Conservation (phyloP, 2,113 vertebrate genomes). For the Ploceus nigricollis region DNA sequence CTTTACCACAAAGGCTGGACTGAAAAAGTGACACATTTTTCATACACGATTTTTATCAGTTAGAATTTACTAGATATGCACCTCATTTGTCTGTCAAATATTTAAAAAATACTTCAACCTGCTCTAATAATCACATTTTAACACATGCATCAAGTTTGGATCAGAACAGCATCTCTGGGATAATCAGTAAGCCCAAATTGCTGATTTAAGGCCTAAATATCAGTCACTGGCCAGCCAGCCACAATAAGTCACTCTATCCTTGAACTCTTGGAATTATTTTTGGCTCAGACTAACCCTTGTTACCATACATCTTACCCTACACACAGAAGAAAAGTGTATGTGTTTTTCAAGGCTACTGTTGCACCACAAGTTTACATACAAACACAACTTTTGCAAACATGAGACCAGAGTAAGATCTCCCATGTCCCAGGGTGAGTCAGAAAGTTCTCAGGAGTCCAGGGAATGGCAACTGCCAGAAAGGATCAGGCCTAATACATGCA, state of each 20-base stretch:
- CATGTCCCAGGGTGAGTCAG: slow-evolving; percentile 9
- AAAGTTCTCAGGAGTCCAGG: slow-evolving; percentile 33
- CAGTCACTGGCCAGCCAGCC: slow-evolving; percentile 60
- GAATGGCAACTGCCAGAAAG: background rate
- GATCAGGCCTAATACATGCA: slow-evolving; percentile 52
- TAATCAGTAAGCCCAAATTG: slow-evolving; percentile 43
- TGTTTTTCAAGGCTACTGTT: slow-evolving; percentile 36
- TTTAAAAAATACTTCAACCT: slow-evolving; percentile 48
- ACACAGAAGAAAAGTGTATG: slow-evolving; percentile 29
- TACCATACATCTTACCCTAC: slow-evolving; percentile 23
- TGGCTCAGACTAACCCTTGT: slow-evolving; percentile 42
- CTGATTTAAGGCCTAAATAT: slow-evolving; percentile 60
- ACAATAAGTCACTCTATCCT: slow-evolving; percentile 37
- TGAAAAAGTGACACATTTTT: slow-evolving; percentile 23
- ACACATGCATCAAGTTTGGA: slow-evolving; percentile 59
- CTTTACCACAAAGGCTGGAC: slow-evolving; percentile 25
- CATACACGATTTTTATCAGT: slow-evolving; percentile 23
- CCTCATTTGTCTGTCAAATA: slow-evolving; percentile 23
- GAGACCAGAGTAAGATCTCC: background rate
- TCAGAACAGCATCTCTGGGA: slow-evolving; percentile 59
- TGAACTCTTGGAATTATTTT: slow-evolving; percentile 43
- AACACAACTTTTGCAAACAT: slow-evolving; percentile 31
- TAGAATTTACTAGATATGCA: slow-evolving; percentile 35
- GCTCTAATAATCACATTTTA: slow-evolving; percentile 50
- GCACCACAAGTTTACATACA: slow-evolving; percentile 23